Conservation (phyloP, 2,797 vertebrate genomes). For the Onychomys leucogaster region DNA sequence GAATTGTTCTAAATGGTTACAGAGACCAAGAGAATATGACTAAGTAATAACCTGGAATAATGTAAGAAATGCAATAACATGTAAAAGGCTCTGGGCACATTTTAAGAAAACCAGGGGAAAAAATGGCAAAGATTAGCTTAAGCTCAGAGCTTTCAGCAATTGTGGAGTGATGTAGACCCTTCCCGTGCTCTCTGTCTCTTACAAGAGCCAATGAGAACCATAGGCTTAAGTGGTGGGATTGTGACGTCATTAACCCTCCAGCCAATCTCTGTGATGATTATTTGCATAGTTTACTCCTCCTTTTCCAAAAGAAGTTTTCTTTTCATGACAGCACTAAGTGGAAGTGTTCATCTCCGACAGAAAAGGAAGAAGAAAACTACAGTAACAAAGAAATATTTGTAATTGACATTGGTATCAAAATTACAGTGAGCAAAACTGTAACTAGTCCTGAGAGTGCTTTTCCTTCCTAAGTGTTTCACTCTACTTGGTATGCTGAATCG, state of each 20-base stretch:
- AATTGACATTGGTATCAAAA: slow-evolving; percentile 46
- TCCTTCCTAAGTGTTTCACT: slow-evolving; percentile 5
- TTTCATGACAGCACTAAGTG: not conserved
- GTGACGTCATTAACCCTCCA: slow-evolving; percentile 62
- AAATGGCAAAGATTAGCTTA: slow-evolving; percentile 47
- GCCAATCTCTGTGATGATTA: slow-evolving; percentile 60
- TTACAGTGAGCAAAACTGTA: slow-evolving; percentile 31
- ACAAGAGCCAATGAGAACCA: slow-evolving; percentile 65
- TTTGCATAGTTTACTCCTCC: slow-evolving; percentile 71
- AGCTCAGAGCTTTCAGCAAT: slow-evolving; percentile 18
- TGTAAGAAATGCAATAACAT: slow-evolving; percentile 12
- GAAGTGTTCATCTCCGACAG: slow-evolving; percentile 47
- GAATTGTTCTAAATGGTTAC: slow-evolving; percentile 43
- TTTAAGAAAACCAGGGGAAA: slow-evolving; percentile 27
- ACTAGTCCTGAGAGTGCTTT: not conserved
- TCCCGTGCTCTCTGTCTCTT: not conserved
- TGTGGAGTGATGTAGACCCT: not conserved
- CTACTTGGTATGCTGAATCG: slow-evolving; percentile 16
- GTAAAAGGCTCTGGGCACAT: slow-evolving; percentile 38
- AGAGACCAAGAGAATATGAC: slow-evolving; percentile 32
- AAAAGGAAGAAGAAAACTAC: slow-evolving; percentile 54
- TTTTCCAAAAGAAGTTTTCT: slow-evolving; percentile 51
- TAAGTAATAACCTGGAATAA: slow-evolving; percentile 9
- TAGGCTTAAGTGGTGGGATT: slow-evolving; percentile 72
- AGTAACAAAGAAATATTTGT: slow-evolving; percentile 50